phyloP scores from a whole-genome alignment of 2,797 vertebrate species.

The Lagocephalus sceleratus region DNA sequence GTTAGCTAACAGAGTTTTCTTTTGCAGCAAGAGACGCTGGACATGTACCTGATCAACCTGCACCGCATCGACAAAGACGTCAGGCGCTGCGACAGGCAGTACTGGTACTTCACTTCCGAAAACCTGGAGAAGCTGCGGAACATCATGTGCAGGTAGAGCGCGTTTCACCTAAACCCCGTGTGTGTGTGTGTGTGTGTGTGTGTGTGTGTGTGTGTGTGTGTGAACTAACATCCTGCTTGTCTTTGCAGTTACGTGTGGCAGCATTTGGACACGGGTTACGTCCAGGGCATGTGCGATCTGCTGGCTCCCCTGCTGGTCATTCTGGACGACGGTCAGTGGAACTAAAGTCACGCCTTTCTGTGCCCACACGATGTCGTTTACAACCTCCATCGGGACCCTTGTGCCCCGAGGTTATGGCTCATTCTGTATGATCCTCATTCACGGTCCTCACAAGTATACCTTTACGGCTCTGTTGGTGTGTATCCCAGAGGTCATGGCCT shows the following conservation, averaged over 20 bases:
- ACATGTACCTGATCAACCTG: constrained; percentile 94
- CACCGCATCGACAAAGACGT: constrained; percentile 99
- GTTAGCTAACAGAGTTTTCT: constrained; percentile 2
- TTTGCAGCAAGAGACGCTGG: constrained; percentile 88
- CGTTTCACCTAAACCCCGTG: neutral
- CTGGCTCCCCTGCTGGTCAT: constrained; percentile 95
- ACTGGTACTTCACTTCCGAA: constrained; percentile 92
- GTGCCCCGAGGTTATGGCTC: no score
- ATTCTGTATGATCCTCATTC: no score
- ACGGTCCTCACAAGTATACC: neutral
- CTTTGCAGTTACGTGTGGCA: constrained; percentile 92
- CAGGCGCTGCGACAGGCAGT: constrained; percentile 92
- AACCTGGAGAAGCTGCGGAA: constrained; percentile 97
- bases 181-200: no score
- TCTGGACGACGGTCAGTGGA: constrained; percentile 88
- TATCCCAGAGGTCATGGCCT: constrained; percentile 88
- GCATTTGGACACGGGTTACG: constrained; percentile 93
- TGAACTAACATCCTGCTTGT: constrained; percentile 1
- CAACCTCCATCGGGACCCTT: no score
- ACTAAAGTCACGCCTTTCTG: neutral
- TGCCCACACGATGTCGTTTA: no score
- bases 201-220: no score
- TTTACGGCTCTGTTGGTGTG: neutral
- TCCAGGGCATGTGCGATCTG: constrained; percentile 98
- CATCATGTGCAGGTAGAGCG: constrained; percentile 93